phyloP scores from a whole-genome alignment of 2,113 vertebrate genomes.

The Pelusios castaneus region DNA sequence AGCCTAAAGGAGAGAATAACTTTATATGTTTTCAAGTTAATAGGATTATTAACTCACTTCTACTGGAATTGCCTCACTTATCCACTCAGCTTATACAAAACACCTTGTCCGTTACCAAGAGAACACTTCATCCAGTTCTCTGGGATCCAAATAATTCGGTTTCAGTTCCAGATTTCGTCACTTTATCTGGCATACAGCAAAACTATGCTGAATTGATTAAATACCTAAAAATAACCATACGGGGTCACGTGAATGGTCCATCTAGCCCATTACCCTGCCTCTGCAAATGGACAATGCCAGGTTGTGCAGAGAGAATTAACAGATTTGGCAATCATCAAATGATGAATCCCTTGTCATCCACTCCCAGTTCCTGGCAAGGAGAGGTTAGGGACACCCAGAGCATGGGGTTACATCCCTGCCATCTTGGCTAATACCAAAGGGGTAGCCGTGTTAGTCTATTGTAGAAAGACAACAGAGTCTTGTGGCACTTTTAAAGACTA shows the following conservation, averaged over 20 bases:
- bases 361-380: not conserved
- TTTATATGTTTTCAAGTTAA: not conserved
- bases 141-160: not conserved
- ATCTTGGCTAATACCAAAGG: no score
- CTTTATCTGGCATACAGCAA: not conserved
- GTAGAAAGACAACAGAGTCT: no score
- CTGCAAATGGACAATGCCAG: not conserved
- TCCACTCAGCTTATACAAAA: not conserved
- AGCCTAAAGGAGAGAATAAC: not conserved
- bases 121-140: not conserved
- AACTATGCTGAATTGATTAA: not conserved
- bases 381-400: no score
- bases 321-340: not conserved
- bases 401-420: no score
- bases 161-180: not conserved
- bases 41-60: not conserved
- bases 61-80: not conserved
- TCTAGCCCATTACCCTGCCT: not conserved
- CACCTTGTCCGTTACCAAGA: not conserved
- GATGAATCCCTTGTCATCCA: not conserved
- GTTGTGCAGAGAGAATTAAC: not conserved
- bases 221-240: not conserved
- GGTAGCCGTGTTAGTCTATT: no score
- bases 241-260: not conserved
- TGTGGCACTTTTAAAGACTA: no score